Base-by-base conservation (phyloP, 2,888 invertebrate species). In the Megalurothrips usitatus region DNA sequence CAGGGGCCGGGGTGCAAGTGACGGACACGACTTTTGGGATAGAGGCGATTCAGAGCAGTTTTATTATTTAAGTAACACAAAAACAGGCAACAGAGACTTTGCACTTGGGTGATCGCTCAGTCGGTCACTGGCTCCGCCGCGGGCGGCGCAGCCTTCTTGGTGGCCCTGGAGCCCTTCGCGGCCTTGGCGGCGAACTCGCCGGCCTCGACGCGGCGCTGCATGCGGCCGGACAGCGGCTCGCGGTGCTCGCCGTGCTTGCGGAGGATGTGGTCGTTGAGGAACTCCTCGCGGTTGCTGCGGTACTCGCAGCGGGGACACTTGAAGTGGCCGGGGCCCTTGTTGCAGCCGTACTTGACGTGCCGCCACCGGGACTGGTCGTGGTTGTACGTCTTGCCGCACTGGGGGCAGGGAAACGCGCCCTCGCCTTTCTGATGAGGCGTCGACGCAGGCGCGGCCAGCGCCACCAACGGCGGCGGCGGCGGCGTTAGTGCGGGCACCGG, bases 331-430 rank as follows among this genome's bases (percentile, higher is more conserved):
- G 88, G 88, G 81, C 89, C 88, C 14, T 58, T 17, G 81, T 91
- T 91, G 84, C 91, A 91, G 84, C 91, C 91, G 84, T 89, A 89
- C 81, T 89, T 88, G 83, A 90, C 84, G 84, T 91, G 91, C 84
- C 90, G 89, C 83, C 90, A 88, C 86, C 91, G 90, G 78, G 90
- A 89, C 85, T 91, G 91, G 78, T 86, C 86, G 58, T 63, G 79
- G 26, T 23, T 43, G 49, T 58, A 58, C 58, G 19, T 17, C 14
- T 19, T 17, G 58, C 58, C 58, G 58, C 58, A 58, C 58, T 58
- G 58, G 19, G 58, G 58, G 58, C 58, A 58, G 19, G 58, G 19
- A 6, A 43, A 43, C 3, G 34, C 34, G 3, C 34, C 34, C 2
- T 43, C 34, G 34, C 34, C 34, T 6, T 43, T 43, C 58, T 58